These are phyloP conservation scores for Ephialtes manifestator DNA, from an alignment of 2,888 invertebrate genomes.

Conservation along the genomic window DNA sequence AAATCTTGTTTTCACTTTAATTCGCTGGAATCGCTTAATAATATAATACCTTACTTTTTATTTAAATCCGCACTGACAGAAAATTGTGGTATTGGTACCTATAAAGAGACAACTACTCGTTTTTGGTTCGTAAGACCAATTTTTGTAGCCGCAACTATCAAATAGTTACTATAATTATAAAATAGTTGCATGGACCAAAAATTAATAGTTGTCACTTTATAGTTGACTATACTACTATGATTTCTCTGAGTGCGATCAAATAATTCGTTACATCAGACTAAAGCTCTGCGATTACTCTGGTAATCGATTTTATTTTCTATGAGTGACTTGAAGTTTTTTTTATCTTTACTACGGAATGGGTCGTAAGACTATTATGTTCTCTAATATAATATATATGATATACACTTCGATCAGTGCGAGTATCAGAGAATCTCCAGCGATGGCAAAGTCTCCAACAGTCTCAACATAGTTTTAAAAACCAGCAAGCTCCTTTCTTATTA, in stretches of 20 bases:
- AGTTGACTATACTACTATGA: too few species aligned
- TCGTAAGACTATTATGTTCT: background rate
- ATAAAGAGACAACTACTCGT: too few species aligned
- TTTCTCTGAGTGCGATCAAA: too few species aligned
- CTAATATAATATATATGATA: slow-evolving; percentile 1
- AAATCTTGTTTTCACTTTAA: background rate
- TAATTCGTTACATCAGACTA: background rate
- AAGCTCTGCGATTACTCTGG: background rate
- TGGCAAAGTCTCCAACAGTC: background rate
- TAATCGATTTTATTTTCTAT: background rate
- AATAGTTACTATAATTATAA: too few species aligned
- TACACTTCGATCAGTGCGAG: background rate
- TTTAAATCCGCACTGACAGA: too few species aligned
- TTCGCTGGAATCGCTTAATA: background rate
- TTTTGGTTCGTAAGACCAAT: too few species aligned
- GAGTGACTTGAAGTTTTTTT: background rate
- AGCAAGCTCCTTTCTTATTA: slow-evolving; percentile 13
- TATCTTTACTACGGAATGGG: background rate
- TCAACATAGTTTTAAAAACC: slow-evolving; percentile 17
- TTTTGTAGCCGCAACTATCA: too few species aligned
- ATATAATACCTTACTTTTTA: background rate
- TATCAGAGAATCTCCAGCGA: background rate
- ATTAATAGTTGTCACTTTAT: too few species aligned
- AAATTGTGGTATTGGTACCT: too few species aligned
- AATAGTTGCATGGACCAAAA: too few species aligned